A percentile compares a stretch with the other conserved stretches of the same genome.
These are phyloP conservation scores for Armadillidium nasatum DNA, from an alignment of 1,140 invertebrate genomes.

Conservation along the genomic window DNA sequence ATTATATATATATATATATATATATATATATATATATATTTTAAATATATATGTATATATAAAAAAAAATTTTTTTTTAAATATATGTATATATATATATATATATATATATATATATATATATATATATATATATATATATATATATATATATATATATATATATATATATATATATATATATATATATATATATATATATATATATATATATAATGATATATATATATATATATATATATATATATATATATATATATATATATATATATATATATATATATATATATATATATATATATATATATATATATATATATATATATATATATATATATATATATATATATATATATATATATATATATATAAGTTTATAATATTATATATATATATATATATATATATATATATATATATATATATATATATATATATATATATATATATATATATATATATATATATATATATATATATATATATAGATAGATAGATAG, in stretches of 20 bases:
- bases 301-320: slow-evolving; percentile 11
- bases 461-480: slow-evolving; percentile 15
- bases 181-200: slow-evolving; percentile 11
- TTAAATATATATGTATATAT: not conserved
- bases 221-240: slow-evolving; percentile 13
- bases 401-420: slow-evolving; percentile 13
- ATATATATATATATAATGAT: slow-evolving; percentile 7
- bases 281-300: not conserved
- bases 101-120: slow-evolving; percentile 11
- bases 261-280: slow-evolving; percentile 10
- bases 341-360: slow-evolving; percentile 15
- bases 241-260: slow-evolving; percentile 15
- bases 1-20: too few relatives aligned
- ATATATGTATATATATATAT: slow-evolving; percentile 10
- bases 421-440: slow-evolving; percentile 11
- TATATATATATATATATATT: too few relatives aligned
- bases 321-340: slow-evolving; percentile 11
- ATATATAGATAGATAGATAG: too few relatives aligned
- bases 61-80: too few relatives aligned
- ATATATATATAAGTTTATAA: slow-evolving; percentile 12
- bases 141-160: slow-evolving; percentile 12
- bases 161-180: not conserved
- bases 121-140: slow-evolving; percentile 13
- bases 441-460: slow-evolving; percentile 13
- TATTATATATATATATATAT: not conserved